Percentiles rank a stretch among this genome's conserved stretches.
Evolutionary conservation across 1,140 invertebrate species (phyloP).

Genomic region (Drosophila setifemur): DNA sequence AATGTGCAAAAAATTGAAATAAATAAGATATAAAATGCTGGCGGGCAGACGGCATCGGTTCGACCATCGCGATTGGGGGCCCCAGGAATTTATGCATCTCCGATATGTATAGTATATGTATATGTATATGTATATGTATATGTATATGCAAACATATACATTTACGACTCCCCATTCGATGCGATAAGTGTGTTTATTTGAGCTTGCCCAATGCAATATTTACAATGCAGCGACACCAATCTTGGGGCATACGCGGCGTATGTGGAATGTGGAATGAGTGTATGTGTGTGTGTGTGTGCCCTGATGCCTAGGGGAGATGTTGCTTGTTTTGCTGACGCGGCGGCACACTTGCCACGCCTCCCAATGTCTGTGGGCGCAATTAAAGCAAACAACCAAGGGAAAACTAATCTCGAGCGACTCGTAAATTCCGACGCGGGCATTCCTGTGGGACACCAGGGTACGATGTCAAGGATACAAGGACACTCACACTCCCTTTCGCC

Average conservation of each 20-base stretch:
- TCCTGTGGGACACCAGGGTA: constrained; percentile 53
- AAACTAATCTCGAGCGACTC: constrained; percentile 76
- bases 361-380: constrained; percentile 51
- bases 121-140: neutral
- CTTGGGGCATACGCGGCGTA: constrained; percentile 35
- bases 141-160: constrained; percentile 38
- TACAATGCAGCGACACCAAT: constrained; percentile 66
- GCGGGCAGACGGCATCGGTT: constrained; percentile 3
- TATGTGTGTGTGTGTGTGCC: too few relatives aligned
- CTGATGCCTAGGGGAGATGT: neutral
- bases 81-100: constrained; percentile 61
- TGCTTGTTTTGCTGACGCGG: constrained; percentile 58
- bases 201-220: constrained; percentile 59
- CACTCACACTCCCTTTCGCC: neutral
- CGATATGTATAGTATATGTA: constrained; percentile 10
- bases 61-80: constrained; percentile 1
- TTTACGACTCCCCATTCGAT: constrained; percentile 58
- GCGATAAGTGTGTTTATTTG: constrained; percentile 77
- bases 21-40: constrained; percentile 74
- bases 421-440: constrained; percentile 71
- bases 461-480: constrained; percentile 29
- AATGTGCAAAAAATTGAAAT: constrained; percentile 75
- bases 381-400: constrained; percentile 65
- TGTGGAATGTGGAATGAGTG: constrained; percentile 51
- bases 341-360: constrained; percentile 60